A percentile compares a stretch with the other conserved stretches of the same genome.
Evolutionary conservation across 1,140 invertebrate genomes (phyloP).

Genomic region (Drosophila melanogaster): Release_6_plus_ISO1_MT NC_004354.4:4476001-4476500

Average conservation of each 20-base stretch:
- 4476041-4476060: constrained; percentile 82
- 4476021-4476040: constrained; percentile 65
- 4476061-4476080: constrained; percentile 38
- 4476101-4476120: constrained; percentile 82
- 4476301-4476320: constrained; percentile 9
- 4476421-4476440: constrained; percentile 31
- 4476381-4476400: constrained; percentile 60
- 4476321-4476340: too few relatives aligned
- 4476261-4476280: constrained; percentile 28
- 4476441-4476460: constrained; percentile 4
- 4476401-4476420: constrained; percentile 20
- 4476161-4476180: constrained; percentile 26
- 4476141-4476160: constrained; percentile 29
- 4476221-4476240: constrained; percentile 81
- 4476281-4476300: constrained; percentile 69
- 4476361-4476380: constrained; percentile 60
- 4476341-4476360: constrained; percentile 27
- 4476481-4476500: constrained; percentile 41
- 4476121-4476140: constrained; percentile 77
- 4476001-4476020: constrained; percentile 61
- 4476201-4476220: constrained; percentile 82
- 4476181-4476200: constrained; percentile 69
- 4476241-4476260: constrained; percentile 75
- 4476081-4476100: constrained; percentile 70
- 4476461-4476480: constrained; percentile 23